Conservation (phyloP, 2,888 invertebrate species). For the Candidula unifasciata region DNA sequence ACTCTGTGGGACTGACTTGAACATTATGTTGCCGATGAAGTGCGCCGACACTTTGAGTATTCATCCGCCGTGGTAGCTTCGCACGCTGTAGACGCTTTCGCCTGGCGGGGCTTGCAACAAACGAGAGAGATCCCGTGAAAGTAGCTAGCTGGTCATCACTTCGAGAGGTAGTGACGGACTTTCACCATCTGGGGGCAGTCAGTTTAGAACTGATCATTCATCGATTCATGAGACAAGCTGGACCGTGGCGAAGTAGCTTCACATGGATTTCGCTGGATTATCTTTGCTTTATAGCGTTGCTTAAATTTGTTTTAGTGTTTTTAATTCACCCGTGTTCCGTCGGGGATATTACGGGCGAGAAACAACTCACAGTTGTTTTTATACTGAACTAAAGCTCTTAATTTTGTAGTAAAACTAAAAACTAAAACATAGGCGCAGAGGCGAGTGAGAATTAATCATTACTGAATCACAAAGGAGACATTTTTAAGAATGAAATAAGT, state of each 20-base stretch:
- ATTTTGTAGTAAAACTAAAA: too few relatives aligned
- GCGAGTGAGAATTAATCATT: too few relatives aligned
- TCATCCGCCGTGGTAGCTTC: constrained; percentile 6
- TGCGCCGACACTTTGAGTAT: constrained; percentile 19
- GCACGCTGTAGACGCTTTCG: neutral
- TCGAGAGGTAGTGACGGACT: neutral
- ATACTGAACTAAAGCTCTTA: too few relatives aligned
- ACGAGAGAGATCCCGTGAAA: constrained; percentile 14
- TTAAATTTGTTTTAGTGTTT: neutral
- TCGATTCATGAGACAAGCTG: neutral
- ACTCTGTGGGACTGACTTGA: neutral
- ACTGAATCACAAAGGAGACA: too few relatives aligned
- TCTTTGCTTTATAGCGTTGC: neutral
- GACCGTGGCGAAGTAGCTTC: neutral
- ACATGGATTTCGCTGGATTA: constrained; percentile 21
- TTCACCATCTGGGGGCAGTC: neutral
- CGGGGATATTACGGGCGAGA: neutral
- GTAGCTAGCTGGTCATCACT: constrained; percentile 29
- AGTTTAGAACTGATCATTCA: constrained; percentile 17
- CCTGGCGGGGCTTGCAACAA: constrained; percentile 8
- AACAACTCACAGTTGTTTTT: too few relatives aligned
- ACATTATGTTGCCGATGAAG: neutral
- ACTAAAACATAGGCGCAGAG: too few relatives aligned
- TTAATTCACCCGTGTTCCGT: neutral
- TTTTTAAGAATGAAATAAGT: too few relatives aligned